phyloP scores from a whole-genome alignment of 2,113 vertebrate species.

The Vulpes ferrilata region DNA sequence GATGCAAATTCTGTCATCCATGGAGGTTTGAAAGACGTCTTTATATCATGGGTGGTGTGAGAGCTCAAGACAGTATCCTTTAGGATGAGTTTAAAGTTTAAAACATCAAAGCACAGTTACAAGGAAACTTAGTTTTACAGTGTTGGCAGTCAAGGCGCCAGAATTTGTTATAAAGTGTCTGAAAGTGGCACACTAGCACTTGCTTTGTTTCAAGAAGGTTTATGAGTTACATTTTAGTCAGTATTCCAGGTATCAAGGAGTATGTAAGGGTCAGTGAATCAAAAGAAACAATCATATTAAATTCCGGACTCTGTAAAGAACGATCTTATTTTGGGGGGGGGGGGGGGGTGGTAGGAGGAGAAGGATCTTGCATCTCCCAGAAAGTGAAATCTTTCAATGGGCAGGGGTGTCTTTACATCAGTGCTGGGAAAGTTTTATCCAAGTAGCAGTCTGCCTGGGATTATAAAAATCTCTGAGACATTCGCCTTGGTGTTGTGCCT shows the following conservation, averaged over 20 bases:
- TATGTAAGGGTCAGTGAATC: conserved; percentile 33
- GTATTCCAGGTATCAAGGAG: not conserved
- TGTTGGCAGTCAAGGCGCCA: not conserved
- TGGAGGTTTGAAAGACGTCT: conserved; percentile 70
- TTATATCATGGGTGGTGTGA: conserved; percentile 45
- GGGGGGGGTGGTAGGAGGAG: not conserved
- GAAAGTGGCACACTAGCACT: conserved; percentile 55
- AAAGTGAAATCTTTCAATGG: conserved; percentile 19
- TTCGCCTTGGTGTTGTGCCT: conserved; percentile 59
- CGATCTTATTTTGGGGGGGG: not conserved
- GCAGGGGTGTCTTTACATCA: not conserved
- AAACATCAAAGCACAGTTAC: conserved; percentile 60
- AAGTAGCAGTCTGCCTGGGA: not conserved
- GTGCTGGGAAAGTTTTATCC: conserved; percentile 10
- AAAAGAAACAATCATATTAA: conserved; percentile 21
- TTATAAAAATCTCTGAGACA: conserved; percentile 42
- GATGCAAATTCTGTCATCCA: conserved; percentile 35
- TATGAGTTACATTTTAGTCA: conserved; percentile 65
- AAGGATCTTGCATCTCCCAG: not conserved
- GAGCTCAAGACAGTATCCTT: not conserved
- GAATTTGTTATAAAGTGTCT: conserved; percentile 71
- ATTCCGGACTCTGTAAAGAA: conserved; percentile 39
- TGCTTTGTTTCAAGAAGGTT: conserved; percentile 50
- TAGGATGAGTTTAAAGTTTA: conserved; percentile 27
- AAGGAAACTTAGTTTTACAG: conserved; percentile 73